These are phyloP conservation scores for Nothocercus nigrocapillus DNA, from an alignment of 2,113 vertebrate species.

Conservation along the genomic window DNA sequence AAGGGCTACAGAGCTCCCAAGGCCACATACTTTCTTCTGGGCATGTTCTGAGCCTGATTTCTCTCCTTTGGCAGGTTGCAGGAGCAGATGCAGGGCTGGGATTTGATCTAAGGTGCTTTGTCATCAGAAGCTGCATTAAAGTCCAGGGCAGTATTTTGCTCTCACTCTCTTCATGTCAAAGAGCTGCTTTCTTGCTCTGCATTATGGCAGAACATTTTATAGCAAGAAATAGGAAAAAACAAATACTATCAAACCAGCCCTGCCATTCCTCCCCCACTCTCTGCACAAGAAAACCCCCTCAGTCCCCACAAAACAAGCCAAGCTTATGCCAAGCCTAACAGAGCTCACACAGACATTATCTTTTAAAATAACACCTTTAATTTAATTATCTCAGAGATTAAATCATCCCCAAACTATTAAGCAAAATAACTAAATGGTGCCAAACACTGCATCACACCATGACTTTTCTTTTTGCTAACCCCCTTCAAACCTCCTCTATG, in stretches of 20 bases:
- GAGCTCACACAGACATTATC: slow-evolving; percentile 27
- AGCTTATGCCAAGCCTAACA: slow-evolving; percentile 49
- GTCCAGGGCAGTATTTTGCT: neutral
- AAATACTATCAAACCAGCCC: slow-evolving; percentile 1
- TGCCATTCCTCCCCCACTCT: neutral
- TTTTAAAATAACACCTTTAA: slow-evolving; percentile 70
- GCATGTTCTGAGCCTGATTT: neutral
- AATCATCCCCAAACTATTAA: slow-evolving; percentile 68
- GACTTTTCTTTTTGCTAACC: neutral
- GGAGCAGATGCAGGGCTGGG: neutral
- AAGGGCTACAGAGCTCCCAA: neutral
- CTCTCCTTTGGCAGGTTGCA: neutral
- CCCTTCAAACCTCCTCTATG: neutral
- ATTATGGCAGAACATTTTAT: slow-evolving; percentile 49
- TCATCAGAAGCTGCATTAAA: neutral
- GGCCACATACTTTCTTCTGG: rapidly evolving
- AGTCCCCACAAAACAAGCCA: slow-evolving; percentile 34
- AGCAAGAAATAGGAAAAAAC: slow-evolving; percentile 34
- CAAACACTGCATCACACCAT: slow-evolving; percentile 44
- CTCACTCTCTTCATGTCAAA: neutral
- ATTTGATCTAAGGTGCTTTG: neutral
- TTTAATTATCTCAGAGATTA: slow-evolving; percentile 69
- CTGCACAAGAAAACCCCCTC: slow-evolving; percentile 33
- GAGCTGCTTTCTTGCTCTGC: slow-evolving; percentile 16
- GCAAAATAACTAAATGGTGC: slow-evolving; percentile 36